Percentiles rank a stretch among this genome's conserved stretches.
phyloP scores from a whole-genome alignment of 2,888 invertebrate species.

The Drosophila maculinotata region DNA sequence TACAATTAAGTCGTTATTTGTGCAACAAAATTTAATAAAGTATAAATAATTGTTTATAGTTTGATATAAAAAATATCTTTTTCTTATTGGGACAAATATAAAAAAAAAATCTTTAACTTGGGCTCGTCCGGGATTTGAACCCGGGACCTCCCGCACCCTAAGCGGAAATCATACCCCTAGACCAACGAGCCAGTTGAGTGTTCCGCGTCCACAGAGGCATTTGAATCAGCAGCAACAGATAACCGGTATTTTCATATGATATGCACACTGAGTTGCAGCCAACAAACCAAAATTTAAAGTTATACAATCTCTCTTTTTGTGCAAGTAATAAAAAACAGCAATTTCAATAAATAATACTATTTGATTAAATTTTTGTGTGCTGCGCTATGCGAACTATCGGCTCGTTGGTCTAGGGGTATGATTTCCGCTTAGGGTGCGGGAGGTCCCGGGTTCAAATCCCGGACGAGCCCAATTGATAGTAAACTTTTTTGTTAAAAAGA shows the following conservation, averaged over 20 bases:
- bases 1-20: constrained; percentile 76
- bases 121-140: constrained; percentile 86
- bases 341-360: background rate
- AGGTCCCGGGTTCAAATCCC: constrained; percentile 86
- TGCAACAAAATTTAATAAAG: constrained; percentile 71
- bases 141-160: constrained; percentile 86
- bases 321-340: background rate
- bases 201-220: fast-evolving
- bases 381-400: fast-evolving
- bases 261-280: background rate
- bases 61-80: constrained; percentile 35
- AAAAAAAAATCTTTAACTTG: constrained; percentile 22
- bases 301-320: background rate
- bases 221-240: background rate
- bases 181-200: constrained; percentile 82
- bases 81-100: background rate
- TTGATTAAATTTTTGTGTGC: background rate
- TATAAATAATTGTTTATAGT: constrained; percentile 63
- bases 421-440: constrained; percentile 86
- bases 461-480: constrained; percentile 40
- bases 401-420: constrained; percentile 77
- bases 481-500: constrained; percentile 3
- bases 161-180: constrained; percentile 86
- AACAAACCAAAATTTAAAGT: background rate
- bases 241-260: constrained; percentile 18